A percentile compares a stretch with the other conserved stretches of the same genome.
Conservation (phyloP, 2,797 vertebrate species). For the Acridotheres tristis region DNA sequence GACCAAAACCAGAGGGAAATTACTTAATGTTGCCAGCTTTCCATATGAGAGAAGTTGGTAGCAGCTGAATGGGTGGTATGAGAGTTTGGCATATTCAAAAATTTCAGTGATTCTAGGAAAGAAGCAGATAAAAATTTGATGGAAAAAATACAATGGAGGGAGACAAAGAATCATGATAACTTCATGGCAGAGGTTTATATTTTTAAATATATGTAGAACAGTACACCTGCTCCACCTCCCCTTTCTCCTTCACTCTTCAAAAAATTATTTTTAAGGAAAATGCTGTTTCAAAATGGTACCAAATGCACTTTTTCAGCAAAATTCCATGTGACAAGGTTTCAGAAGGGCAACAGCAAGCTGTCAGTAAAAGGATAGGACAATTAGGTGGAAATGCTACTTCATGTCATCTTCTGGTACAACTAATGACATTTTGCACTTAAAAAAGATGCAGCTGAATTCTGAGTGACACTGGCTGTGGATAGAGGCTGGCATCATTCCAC, state of each 20-base stretch:
- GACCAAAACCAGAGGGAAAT: neutral
- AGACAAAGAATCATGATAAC: neutral
- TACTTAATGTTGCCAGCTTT: neutral
- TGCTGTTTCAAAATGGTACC: constrained; percentile 38
- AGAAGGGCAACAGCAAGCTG: constrained; percentile 51
- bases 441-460: constrained; percentile 59
- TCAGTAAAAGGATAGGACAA: constrained; percentile 61
- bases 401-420: constrained; percentile 57
- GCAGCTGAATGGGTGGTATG: neutral
- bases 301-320: constrained; percentile 51
- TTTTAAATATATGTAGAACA: neutral
- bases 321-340: constrained; percentile 59
- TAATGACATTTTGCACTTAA: constrained; percentile 68
- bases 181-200: neutral
- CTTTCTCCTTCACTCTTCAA: neutral
- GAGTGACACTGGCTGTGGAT: constrained; percentile 27
- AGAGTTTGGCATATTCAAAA: neutral
- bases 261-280: constrained; percentile 27
- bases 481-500: constrained; percentile 39
- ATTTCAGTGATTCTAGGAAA: neutral
- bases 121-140: neutral
- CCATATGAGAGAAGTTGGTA: neutral
- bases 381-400: constrained; percentile 57
- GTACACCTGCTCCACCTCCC: neutral
- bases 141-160: neutral